Conservation (phyloP, 2,113 vertebrate species). For the Solenodon paradoxus region DNA sequence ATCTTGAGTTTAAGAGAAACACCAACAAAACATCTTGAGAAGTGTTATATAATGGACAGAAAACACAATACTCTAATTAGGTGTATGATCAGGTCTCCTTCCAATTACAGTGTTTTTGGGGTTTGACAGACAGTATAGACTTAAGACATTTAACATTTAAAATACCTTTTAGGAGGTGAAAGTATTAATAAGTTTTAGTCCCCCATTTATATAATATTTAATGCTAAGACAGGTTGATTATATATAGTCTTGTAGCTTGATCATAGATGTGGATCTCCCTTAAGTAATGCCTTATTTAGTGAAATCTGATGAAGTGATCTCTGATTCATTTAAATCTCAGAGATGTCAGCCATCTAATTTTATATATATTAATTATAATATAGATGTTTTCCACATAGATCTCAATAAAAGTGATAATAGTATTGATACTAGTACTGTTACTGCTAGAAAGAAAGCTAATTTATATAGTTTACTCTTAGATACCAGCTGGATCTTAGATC, state of each 20-base stretch:
- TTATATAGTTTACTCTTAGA: not conserved
- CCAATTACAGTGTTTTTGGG: not conserved
- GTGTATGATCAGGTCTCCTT: not conserved
- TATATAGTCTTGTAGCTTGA: not conserved
- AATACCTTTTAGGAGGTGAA: not conserved
- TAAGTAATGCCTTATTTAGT: not conserved
- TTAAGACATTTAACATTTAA: not conserved
- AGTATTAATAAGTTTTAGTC: not conserved
- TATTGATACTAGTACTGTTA: not conserved
- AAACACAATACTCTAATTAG: not conserved
- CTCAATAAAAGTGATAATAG: not conserved
- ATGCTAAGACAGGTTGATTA: not conserved
- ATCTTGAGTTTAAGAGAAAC: not conserved
- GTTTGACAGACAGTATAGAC: not conserved
- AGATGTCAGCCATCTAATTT: not conserved
- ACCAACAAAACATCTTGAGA: not conserved
- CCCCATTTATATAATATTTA: not conserved
- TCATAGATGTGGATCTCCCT: not conserved
- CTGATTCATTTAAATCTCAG: not conserved
- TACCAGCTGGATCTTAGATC: not conserved
- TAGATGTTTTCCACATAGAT: not conserved
- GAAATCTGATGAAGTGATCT: not conserved
- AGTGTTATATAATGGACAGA: not conserved
- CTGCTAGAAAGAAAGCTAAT: not conserved
- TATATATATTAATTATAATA: not conserved